phyloP scores from a whole-genome alignment of 2,888 invertebrate species.

The Callyntrura guangdongensis region DNA sequence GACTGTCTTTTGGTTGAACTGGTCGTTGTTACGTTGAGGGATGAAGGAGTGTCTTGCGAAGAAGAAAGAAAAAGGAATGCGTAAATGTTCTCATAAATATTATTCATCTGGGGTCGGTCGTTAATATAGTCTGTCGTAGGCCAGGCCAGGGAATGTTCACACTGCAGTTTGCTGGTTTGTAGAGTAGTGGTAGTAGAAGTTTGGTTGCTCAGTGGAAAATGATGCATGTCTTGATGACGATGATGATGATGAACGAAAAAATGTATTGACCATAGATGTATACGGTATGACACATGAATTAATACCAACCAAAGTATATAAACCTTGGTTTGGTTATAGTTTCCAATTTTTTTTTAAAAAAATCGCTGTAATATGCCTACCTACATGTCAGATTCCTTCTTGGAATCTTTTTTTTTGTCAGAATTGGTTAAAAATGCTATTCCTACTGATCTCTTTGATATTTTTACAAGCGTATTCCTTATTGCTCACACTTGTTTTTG shows the following conservation, averaged over 20 bases:
- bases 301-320: no score
- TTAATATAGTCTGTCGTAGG: slow-evolving; percentile 46
- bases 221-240: background rate
- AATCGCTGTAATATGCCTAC: no score
- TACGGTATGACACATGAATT: no score
- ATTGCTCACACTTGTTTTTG: background rate
- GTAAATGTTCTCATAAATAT: slow-evolving; percentile 39
- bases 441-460: background rate
- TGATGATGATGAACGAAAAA: slow-evolving; percentile 35
- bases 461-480: background rate
- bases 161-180: slow-evolving; percentile 20
- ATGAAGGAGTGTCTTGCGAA: slow-evolving; percentile 30
- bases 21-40: slow-evolving; percentile 9
- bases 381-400: no score
- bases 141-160: slow-evolving; percentile 8
- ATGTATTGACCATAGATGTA: no score
- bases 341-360: no score
- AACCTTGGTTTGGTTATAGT: no score
- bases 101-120: slow-evolving; percentile 45
- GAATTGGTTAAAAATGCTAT: slow-evolving; percentile 25
- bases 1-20: background rate
- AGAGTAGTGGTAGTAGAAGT: background rate
- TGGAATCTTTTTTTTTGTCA: background rate
- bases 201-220: background rate
- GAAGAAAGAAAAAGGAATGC: slow-evolving; percentile 45